Percentiles rank a stretch among this genome's conserved stretches.
Conservation (phyloP, 2,113 vertebrate species). For the Tretioscincus oriximinensis region DNA sequence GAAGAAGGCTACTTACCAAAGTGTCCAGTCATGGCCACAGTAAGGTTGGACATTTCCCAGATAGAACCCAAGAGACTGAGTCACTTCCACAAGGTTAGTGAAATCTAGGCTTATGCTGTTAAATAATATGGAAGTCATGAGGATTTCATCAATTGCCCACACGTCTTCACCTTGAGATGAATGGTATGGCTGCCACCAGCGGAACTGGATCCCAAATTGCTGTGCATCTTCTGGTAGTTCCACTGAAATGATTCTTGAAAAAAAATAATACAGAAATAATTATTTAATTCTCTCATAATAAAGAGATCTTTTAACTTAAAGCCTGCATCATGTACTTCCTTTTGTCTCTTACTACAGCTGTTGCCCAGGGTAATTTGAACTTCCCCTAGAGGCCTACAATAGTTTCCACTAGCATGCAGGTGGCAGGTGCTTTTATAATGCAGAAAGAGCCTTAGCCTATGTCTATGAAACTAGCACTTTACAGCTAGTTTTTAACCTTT, state of each 20-base stretch:
- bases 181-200: constrained; percentile 98
- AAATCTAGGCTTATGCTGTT: constrained; percentile 98
- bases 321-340: not conserved
- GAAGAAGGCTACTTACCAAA: constrained; percentile 81
- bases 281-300: not conserved
- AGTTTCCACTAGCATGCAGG: not conserved
- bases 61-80: constrained; percentile 96
- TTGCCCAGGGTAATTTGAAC: not conserved
- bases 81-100: constrained; percentile 93
- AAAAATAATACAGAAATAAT: not conserved
- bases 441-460: too few relatives aligned
- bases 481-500: too few relatives aligned
- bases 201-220: constrained; percentile 93
- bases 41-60: constrained; percentile 95
- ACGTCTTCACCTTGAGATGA: constrained; percentile 93
- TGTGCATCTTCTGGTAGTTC: constrained; percentile 90
- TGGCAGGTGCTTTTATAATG: not conserved
- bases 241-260: constrained; percentile 90
- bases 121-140: constrained; percentile 96
- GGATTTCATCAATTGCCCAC: constrained; percentile 97
- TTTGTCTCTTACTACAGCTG: not conserved
- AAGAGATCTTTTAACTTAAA: not conserved
- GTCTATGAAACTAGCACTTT: too few relatives aligned
- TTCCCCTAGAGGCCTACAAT: not conserved
- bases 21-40: constrained; percentile 95